Percentiles rank a stretch among this genome's conserved stretches.
phyloP scores from a whole-genome alignment of 2,113 vertebrate genomes.

The Nasalis larvatus region DNA sequence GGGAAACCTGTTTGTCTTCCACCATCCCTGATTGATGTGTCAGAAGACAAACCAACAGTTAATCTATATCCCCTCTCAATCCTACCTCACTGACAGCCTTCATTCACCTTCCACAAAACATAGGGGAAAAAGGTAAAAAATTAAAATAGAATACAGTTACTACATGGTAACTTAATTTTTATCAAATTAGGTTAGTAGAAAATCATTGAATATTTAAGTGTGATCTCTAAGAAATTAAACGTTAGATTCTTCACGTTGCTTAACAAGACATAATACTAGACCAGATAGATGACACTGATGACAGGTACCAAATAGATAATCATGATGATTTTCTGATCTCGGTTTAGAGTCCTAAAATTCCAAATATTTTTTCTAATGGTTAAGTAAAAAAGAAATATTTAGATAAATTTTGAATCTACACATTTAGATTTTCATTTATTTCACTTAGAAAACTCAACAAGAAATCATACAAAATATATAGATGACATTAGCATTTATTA shows the following conservation, averaged over 20 bases:
- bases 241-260: neutral
- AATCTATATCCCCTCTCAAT: neutral
- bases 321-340: neutral
- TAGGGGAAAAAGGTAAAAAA: neutral
- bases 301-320: neutral
- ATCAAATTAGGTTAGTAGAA: neutral
- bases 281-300: neutral
- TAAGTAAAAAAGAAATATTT: neutral
- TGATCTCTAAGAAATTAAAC: neutral
- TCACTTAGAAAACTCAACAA: constrained; percentile 14
- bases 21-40: neutral
- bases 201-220: constrained; percentile 6
- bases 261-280: neutral
- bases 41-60: neutral
- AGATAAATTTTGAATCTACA: neutral
- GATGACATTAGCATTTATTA: neutral
- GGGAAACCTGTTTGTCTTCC: neutral
- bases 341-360: neutral
- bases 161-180: neutral
- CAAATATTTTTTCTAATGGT: neutral
- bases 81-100: neutral
- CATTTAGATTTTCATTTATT: neutral
- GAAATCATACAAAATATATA: neutral
- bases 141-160: neutral
- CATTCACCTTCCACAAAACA: neutral